phyloP scores from a whole-genome alignment of 2,113 vertebrate genomes.

The Ptilorrhoa leucosticta region DNA sequence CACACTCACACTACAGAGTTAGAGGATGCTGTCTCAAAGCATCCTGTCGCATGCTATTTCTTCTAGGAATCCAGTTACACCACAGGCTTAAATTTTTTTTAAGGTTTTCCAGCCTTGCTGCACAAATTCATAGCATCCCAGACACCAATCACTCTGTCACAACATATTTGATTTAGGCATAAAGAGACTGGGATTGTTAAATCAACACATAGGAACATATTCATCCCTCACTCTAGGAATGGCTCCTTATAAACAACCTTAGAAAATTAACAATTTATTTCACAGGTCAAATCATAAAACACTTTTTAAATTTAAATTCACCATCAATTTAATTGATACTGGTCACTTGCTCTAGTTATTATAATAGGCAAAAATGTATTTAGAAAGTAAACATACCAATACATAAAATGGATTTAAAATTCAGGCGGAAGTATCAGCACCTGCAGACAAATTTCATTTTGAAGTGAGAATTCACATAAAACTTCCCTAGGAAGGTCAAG shows the following conservation, averaged over 20 bases:
- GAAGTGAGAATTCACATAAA: neutral
- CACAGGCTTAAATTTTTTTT: no score
- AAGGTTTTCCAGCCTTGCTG: neutral
- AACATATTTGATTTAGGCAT: neutral
- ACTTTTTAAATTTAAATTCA: neutral
- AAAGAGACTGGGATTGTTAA: neutral
- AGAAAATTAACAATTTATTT: neutral
- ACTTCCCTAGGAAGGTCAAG: neutral
- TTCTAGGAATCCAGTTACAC: neutral
- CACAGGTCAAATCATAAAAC: neutral
- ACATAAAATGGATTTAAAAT: neutral
- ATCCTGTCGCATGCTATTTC: neutral
- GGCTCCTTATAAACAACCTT: neutral
- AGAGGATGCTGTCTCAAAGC: neutral
- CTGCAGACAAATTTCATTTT: neutral
- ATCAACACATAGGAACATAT: neutral
- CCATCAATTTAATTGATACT: neutral
- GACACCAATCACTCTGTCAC: neutral
- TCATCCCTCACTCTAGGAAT: neutral
- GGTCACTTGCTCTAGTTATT: neutral
- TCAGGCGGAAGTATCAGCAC: neutral
- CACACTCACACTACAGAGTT: neutral
- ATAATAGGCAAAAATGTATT: neutral
- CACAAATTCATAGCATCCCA: neutral
- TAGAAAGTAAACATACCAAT: neutral